phyloP scores from a whole-genome alignment of 2,113 vertebrate species.

The Plestiodon gilberti region DNA sequence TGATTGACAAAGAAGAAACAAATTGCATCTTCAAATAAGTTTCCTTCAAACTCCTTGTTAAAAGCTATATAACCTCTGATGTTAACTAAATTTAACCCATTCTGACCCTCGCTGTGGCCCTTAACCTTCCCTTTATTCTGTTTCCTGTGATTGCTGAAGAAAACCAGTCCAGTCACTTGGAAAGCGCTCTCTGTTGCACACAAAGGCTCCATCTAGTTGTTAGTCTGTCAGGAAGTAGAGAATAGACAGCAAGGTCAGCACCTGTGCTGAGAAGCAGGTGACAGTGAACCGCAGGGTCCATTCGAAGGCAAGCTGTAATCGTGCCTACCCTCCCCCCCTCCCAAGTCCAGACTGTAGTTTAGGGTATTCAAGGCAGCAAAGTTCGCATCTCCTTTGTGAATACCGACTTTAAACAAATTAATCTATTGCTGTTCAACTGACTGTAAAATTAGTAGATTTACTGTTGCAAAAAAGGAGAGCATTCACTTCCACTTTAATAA shows the following conservation, averaged over 20 bases:
- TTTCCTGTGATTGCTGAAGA: slow-evolving; percentile 79
- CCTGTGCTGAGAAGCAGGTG: slow-evolving; percentile 89
- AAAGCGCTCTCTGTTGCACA: slow-evolving; percentile 76
- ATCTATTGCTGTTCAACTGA: slow-evolving; percentile 94
- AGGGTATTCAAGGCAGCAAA: slow-evolving; percentile 84
- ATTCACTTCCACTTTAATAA: slow-evolving; percentile 77
- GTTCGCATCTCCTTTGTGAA: slow-evolving; percentile 87
- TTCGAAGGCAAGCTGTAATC: slow-evolving; percentile 74
- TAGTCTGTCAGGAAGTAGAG: slow-evolving; percentile 72
- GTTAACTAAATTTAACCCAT: slow-evolving; percentile 84
- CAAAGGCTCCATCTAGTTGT: slow-evolving; percentile 77
- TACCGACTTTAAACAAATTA: slow-evolving; percentile 90
- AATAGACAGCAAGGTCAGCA: slow-evolving; percentile 79
- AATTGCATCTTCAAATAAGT: slow-evolving; percentile 80
- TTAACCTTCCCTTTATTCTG: slow-evolving; percentile 81
- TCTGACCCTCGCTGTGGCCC: slow-evolving; percentile 77
- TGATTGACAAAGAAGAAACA: slow-evolving; percentile 83
- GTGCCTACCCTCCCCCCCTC: slow-evolving; percentile 66
- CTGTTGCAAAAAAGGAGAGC: slow-evolving; percentile 82
- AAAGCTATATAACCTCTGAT: slow-evolving; percentile 83
- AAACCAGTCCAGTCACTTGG: slow-evolving; percentile 71
- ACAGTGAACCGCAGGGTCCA: slow-evolving; percentile 73
- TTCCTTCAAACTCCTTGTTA: slow-evolving; percentile 81
- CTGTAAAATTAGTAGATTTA: slow-evolving; percentile 94
- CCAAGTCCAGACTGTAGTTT: slow-evolving; percentile 74